Percentiles rank a stretch among this genome's conserved stretches.
Evolutionary conservation across 2,113 vertebrate genomes (phyloP).

Genomic region (Macrotis lagotis): DNA sequence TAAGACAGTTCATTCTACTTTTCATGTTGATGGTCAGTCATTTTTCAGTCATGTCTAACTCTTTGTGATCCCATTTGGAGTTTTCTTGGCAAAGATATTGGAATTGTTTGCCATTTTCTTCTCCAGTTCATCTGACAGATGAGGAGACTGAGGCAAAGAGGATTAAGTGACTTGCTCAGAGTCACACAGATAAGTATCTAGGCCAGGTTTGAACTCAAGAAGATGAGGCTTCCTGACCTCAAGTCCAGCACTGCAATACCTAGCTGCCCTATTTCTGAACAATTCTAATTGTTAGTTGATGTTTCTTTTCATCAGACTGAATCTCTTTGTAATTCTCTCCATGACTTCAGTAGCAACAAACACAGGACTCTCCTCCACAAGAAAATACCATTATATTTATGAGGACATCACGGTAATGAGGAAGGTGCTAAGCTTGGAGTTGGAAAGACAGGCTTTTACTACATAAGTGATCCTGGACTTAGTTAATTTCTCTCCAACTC

Average conservation of each 20-base stretch:
- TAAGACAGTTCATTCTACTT: not conserved
- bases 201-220: not conserved
- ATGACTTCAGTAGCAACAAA: not conserved
- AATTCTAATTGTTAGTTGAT: not conserved
- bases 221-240: too few relatives aligned
- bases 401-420: not conserved
- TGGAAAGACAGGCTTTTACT: not conserved
- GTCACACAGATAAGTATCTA: not conserved
- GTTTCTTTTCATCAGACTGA: not conserved
- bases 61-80: not conserved
- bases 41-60: not conserved
- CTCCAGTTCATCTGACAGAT: not conserved
- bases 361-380: not conserved
- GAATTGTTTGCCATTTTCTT: not conserved
- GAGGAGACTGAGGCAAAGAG: not conserved
- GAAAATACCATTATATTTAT: not conserved
- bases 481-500: too few relatives aligned
- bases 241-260: too few relatives aligned
- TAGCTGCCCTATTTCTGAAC: too few relatives aligned
- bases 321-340: not conserved
- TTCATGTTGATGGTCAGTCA: not conserved
- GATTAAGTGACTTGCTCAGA: not conserved
- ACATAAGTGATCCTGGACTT: too few relatives aligned
- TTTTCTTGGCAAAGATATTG: not conserved
- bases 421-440: not conserved